Evolutionary conservation across 2,888 invertebrate genomes (phyloP).

Genomic region (Lepidocyrtinus sp.): DNA sequence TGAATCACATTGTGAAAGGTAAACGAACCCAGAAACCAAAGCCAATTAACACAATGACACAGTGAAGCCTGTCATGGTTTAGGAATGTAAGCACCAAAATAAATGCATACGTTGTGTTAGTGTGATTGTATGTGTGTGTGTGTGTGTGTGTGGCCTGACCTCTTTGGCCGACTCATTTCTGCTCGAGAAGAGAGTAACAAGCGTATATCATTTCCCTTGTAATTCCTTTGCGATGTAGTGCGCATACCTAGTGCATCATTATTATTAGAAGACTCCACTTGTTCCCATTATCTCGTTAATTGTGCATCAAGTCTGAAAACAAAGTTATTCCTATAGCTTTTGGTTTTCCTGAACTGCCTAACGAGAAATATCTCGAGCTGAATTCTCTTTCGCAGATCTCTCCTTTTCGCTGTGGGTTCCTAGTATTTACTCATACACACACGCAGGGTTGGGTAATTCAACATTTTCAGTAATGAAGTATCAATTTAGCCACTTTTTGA

Average conservation of each 20-base stretch:
- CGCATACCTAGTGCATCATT: neutral
- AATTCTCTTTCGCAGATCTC: too few relatives aligned
- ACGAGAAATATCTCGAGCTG: too few relatives aligned
- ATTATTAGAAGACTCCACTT: neutral
- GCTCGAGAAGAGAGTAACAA: neutral
- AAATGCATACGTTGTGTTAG: neutral
- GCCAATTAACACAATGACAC: constrained; percentile 58
- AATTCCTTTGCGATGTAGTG: neutral
- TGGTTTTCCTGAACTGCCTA: too few relatives aligned
- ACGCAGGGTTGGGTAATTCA: too few relatives aligned
- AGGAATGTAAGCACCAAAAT: neutral
- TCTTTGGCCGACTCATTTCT: neutral
- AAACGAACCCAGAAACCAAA: constrained; percentile 55
- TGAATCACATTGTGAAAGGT: constrained; percentile 30
- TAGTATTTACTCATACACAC: too few relatives aligned
- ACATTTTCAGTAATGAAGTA: too few relatives aligned
- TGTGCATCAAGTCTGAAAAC: neutral
- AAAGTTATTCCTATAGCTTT: too few relatives aligned
- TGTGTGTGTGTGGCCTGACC: neutral
- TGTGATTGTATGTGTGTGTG: neutral
- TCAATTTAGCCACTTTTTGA: too few relatives aligned
- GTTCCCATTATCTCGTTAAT: neutral
- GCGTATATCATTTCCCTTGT: neutral
- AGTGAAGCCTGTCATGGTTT: constrained; percentile 23
- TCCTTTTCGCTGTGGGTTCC: too few relatives aligned